Percentiles rank a stretch among this genome's conserved stretches.
These are phyloP conservation scores for Mormyrus iriodes DNA, from an alignment of 2,113 vertebrate species.

Conservation along the genomic window DNA sequence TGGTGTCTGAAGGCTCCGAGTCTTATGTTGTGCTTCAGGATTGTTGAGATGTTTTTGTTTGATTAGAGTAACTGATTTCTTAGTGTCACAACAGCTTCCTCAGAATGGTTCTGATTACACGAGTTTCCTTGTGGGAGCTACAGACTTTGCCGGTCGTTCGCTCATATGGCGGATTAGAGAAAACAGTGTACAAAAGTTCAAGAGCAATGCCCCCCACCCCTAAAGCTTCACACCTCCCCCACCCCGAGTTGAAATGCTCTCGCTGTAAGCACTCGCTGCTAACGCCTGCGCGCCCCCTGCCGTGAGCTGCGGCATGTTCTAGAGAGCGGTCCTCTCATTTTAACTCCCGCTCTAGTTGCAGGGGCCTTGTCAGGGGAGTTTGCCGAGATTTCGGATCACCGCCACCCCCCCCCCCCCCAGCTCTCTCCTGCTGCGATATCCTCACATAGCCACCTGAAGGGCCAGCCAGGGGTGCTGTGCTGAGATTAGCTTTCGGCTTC, in stretches of 20 bases:
- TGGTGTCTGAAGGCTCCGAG: neutral
- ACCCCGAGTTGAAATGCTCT: neutral
- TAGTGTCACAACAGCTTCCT: neutral
- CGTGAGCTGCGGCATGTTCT: neutral
- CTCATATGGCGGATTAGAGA: neutral
- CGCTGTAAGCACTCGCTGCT: neutral
- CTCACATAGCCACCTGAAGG: slow-evolving; percentile 54
- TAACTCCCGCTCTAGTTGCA: slow-evolving; percentile 55
- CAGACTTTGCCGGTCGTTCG: neutral
- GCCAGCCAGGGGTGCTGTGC: slow-evolving; percentile 47
- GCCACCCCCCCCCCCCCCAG: slow-evolving; percentile 37
- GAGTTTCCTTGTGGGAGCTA: neutral
- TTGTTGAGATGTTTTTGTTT: neutral
- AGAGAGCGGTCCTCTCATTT: slow-evolving; percentile 29
- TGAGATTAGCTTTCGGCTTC: slow-evolving; percentile 34
- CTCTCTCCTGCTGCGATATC: slow-evolving; percentile 35
- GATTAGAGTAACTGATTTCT: neutral
- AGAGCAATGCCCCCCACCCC: neutral
- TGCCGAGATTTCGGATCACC: neutral
- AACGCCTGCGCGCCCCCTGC: neutral
- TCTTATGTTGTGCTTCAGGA: neutral
- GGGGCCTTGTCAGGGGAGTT: slow-evolving; percentile 54
- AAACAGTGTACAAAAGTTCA: neutral
- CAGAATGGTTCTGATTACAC: neutral
- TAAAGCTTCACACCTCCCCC: neutral